Evolutionary conservation across 2,113 vertebrate genomes (phyloP).

Genomic region (Etia nguti): DNA sequence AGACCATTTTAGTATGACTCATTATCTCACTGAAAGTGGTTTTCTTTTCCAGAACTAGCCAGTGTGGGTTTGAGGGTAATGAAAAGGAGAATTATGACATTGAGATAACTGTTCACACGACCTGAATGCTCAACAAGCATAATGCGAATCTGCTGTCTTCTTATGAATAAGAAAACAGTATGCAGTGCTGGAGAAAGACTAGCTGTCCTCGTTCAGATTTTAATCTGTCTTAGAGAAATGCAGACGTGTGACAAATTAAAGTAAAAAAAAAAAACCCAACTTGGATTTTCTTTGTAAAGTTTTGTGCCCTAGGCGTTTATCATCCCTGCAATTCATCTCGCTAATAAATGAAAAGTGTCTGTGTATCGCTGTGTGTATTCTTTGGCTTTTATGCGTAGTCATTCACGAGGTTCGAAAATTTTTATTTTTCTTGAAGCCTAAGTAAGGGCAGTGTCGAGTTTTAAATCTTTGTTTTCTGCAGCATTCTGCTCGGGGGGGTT

Average conservation of each 20-base stretch:
- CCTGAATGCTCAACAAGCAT: background rate
- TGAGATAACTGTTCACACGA: background rate
- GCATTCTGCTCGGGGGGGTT: background rate
- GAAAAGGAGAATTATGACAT: slow-evolving; percentile 13
- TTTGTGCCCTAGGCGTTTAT: slow-evolving; percentile 24
- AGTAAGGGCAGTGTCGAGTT: background rate
- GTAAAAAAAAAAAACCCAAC: background rate
- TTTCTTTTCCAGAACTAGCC: background rate
- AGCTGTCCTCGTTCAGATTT: background rate
- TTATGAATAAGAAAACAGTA: background rate
- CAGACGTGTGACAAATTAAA: background rate
- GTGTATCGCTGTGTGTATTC: background rate
- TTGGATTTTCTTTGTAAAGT: background rate
- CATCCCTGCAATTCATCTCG: background rate
- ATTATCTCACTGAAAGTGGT: slow-evolving; percentile 1
- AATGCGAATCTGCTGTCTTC: background rate
- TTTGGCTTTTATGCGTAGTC: background rate
- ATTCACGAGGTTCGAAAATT: background rate
- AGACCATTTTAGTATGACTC: slow-evolving; percentile 1
- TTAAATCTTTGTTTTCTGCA: background rate
- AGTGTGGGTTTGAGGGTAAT: background rate
- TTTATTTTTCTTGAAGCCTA: background rate
- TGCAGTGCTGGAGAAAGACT: background rate
- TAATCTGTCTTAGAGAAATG: background rate
- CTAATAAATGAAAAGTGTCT: background rate